Base-by-base conservation (phyloP, 2,797 vertebrate genomes). In the Carapus acus region DNA sequence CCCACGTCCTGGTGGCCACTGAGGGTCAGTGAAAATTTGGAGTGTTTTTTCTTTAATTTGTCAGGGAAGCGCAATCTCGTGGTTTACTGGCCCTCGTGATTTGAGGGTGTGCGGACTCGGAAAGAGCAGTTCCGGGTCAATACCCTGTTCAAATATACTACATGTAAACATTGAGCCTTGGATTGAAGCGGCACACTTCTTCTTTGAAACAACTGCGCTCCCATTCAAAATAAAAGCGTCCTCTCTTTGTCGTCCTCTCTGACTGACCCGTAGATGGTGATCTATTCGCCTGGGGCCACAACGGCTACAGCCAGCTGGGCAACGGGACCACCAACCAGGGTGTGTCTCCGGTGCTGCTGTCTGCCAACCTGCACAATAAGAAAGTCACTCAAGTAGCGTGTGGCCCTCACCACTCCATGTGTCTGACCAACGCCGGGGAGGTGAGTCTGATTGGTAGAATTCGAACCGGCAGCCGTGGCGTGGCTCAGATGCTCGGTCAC, bases 361-460 rank as follows among this genome's bases (percentile, higher is more conserved):
- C 91, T 11, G 89, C 91, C 72, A 95, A 89, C 73, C 86, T 96
- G 60, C 82, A 91, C 70, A 85, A 89, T 69, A 97, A 93, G 82
- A 94, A 89, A 77, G 89, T 97, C 70, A 86, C 85, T 6, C 89
- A 93, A 79, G 94, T 98, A 58, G 89, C 94, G 27, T 98, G 96
- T 82, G 96, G 96, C 39, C 97, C 93, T n/a, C 94, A 96, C 76
- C 96, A 98, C 81, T 96, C 94, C 8, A 86, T 98, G 90, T 92
- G 88, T 0, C 77, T 95, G 65, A 93, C 92, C 1, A 84, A 91
- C 71, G 88, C 93, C 51, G 95, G 96, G 67, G 94, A 98, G 82
- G 96, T 97, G 34, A 36, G 34, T 36, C 13, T 5, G 24, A 5
- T 4, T 27, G 24, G n/a, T n/a, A n/a, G n/a, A n/a, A n/a, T n/a